Base-by-base conservation (phyloP, 2,888 invertebrate species). In the Syritta pipiens region DNA sequence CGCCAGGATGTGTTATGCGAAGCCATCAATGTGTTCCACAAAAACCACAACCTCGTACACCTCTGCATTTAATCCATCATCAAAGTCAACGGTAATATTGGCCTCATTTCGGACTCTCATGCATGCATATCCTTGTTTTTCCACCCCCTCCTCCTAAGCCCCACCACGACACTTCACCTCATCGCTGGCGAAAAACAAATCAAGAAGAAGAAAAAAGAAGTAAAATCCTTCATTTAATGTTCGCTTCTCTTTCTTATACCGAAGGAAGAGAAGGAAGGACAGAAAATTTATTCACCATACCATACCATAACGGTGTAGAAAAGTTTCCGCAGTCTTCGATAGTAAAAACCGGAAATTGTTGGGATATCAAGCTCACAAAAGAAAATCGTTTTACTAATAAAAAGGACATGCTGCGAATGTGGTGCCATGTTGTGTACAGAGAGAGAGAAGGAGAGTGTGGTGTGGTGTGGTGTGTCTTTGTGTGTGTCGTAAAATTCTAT, bases 31-130 rank as follows among this genome's bases (percentile, higher is more conserved):
- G 2, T 28, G 28, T 9, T 26, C 44, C 20, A 44, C 44, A 44
- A 17, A 7, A 3, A 35, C 44, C 32, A 48, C 28, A n/a, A 62
- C 46, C 42, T 60, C 44, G 49, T 30, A 35, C 28, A 67, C 74
- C 74, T 67, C 35, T 48, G 19, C 30, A 53, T 74, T 67, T 67
- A 60, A 74, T 67, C 67, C 67, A 67, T 74, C 67, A 74, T 74
- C 59, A 53, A 60, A 67, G 46, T 67, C 51, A 67, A 74, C 53
- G n/a, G 46, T 48, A 30, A 74, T 74, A 60, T 60, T 59, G 44
- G 49, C 22, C 19, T 53, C 65, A 74, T 46, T 46, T 65, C 49
- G 65, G 65, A 51, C 57, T 30, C 35, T 30, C 9, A 22, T 68
- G 67, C 37, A 59, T 51, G 14, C 57, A 55, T 57, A 19, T 42